Evolutionary conservation across 2,888 invertebrate genomes (phyloP).

Genomic region (Leptinotarsa peninsularis): DNA sequence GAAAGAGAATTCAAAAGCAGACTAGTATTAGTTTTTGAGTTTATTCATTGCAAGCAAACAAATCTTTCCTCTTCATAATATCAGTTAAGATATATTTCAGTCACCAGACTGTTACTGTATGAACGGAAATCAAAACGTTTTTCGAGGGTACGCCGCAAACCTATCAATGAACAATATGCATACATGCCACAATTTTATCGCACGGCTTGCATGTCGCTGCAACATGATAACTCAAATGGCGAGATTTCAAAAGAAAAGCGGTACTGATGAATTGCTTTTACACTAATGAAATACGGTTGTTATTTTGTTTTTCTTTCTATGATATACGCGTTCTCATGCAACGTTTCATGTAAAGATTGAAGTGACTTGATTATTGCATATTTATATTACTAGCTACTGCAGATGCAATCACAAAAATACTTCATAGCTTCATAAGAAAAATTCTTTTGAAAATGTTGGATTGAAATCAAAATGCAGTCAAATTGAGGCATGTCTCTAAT

Average conservation of each 20-base stretch:
- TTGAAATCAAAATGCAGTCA: too few species aligned
- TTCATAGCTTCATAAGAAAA: background rate
- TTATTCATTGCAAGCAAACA: too few species aligned
- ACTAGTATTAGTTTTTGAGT: too few species aligned
- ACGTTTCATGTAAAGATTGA: constrained; percentile 5
- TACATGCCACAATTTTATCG: constrained; percentile 12
- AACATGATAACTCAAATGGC: constrained; percentile 14
- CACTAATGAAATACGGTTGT: constrained; percentile 15
- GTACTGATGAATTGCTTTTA: constrained; percentile 18
- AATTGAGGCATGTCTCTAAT: too few species aligned
- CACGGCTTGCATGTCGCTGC: constrained; percentile 12
- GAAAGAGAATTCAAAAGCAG: too few species aligned
- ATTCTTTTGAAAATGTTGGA: too few species aligned
- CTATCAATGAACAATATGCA: constrained; percentile 4
- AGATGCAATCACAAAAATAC: background rate
- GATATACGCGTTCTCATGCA: constrained; percentile 16
- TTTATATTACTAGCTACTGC: background rate
- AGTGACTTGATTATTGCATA: background rate
- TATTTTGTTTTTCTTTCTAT: constrained; percentile 13
- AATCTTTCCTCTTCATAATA: background rate
- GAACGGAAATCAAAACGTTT: background rate
- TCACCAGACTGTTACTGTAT: too few species aligned
- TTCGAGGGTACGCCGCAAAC: background rate
- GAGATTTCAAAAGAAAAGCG: constrained; percentile 19
- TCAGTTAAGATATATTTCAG: too few species aligned